phyloP scores from a whole-genome alignment of 2,888 invertebrate species.

The Diplazon laetatorius region DNA sequence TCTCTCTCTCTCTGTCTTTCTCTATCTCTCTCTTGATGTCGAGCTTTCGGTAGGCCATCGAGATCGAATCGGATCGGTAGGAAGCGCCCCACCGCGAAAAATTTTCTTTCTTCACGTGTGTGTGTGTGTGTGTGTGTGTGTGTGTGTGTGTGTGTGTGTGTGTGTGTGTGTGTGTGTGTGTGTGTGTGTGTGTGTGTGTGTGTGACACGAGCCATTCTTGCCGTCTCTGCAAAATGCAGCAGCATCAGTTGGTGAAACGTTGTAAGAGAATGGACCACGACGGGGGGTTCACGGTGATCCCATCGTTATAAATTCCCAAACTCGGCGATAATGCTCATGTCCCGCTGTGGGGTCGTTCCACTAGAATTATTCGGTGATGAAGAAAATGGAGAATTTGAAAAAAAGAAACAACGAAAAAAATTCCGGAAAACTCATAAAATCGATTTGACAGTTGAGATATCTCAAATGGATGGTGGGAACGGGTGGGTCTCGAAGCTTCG shows the following conservation, averaged over 20 bases:
- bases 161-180: too few species aligned
- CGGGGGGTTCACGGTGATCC: conserved; percentile 40
- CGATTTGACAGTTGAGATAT: conserved; percentile 19
- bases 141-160: too few species aligned
- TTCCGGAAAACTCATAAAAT: conserved; percentile 16
- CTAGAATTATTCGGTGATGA: conserved; percentile 41
- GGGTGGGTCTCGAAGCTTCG: too few species aligned
- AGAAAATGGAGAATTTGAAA: conserved; percentile 12
- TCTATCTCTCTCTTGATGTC: conserved; percentile 13
- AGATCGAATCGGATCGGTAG: conserved; percentile 57
- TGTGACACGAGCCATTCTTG: conserved; percentile 1
- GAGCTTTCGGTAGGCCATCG: conserved; percentile 36
- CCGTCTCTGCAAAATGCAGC: conserved; percentile 28
- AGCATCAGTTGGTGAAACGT: neutral
- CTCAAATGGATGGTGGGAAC: too few species aligned
- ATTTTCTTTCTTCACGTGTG: conserved; percentile 31
- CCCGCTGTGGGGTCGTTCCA: conserved; percentile 44
- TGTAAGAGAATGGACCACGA: conserved; percentile 33
- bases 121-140: too few species aligned
- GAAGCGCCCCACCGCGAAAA: conserved; percentile 31
- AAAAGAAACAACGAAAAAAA: neutral
- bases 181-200: too few species aligned
- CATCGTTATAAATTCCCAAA: conserved; percentile 62
- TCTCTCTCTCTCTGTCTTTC: conserved; percentile 29
- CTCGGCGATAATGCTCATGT: conserved; percentile 54